Conservation (phyloP, 2,113 vertebrate species). For the Gopherus flavomarginatus region DNA sequence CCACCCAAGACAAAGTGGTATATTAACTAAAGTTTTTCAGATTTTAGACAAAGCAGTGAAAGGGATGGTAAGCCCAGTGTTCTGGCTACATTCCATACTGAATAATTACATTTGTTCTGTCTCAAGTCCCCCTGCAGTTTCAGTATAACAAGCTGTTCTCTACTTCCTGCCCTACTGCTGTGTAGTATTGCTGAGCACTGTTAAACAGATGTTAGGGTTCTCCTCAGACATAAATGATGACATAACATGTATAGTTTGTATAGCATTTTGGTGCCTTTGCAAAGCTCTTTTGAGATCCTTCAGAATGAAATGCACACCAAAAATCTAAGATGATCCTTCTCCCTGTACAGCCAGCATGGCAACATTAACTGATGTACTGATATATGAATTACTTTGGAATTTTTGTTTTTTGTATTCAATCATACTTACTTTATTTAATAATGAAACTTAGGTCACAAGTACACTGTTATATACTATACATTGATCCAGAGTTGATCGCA, state of each 20-base stretch:
- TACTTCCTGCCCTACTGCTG: constrained; percentile 29
- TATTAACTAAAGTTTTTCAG: constrained; percentile 7
- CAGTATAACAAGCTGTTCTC: not conserved
- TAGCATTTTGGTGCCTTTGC: not conserved
- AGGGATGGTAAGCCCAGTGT: not conserved
- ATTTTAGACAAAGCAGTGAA: not conserved
- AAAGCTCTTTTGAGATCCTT: not conserved
- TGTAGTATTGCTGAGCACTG: not conserved
- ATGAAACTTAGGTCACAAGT: not conserved
- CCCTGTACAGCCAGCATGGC: not conserved
- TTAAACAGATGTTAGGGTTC: constrained; percentile 25
- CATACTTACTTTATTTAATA: not conserved
- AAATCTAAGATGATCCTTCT: not conserved
- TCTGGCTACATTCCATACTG: constrained; percentile 19
- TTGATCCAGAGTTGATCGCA: not conserved
- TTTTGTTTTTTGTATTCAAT: not conserved
- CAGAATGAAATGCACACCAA: constrained; percentile 7
- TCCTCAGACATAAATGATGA: not conserved
- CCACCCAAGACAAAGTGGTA: not conserved
- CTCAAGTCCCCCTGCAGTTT: constrained; percentile 19
- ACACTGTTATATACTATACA: accelerated
- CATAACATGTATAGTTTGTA: not conserved
- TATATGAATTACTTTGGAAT: not conserved
- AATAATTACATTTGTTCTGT: constrained; percentile 24
- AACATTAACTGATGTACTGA: not conserved